A percentile compares a stretch with the other conserved stretches of the same genome.
phyloP scores from a whole-genome alignment of 2,797 vertebrate genomes.

The Synanceia verrucosa region DNA sequence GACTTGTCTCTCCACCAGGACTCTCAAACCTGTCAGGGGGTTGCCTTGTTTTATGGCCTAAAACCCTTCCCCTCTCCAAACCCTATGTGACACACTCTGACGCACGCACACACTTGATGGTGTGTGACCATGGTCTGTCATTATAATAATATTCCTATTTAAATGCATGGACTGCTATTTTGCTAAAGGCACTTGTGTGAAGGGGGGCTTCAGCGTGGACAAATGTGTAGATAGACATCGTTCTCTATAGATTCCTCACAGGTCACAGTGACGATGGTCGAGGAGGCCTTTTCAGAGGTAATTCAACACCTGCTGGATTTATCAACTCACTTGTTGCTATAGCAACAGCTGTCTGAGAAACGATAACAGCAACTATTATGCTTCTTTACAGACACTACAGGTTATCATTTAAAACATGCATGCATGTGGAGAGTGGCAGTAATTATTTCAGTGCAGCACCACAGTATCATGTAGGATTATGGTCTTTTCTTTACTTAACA shows the following conservation, averaged over 20 bases:
- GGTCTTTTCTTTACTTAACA: conserved; percentile 7
- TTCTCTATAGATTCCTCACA: conserved; percentile 28
- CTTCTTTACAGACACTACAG: neutral
- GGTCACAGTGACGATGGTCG: conserved; percentile 44
- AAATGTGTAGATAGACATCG: conserved; percentile 51
- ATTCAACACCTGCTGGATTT: conserved; percentile 36
- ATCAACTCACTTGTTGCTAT: conserved; percentile 15
- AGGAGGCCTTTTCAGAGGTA: conserved; percentile 30
- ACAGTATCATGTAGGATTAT: neutral
- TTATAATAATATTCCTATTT: conserved; percentile 98
- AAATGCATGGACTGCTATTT: conserved; percentile 95
- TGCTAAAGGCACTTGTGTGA: conserved; percentile 85
- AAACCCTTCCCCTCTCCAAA: conserved; percentile 36
- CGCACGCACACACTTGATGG: conserved; percentile 11
- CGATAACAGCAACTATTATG: neutral
- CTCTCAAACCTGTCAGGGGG: conserved; percentile 77
- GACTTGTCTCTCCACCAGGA: conserved; percentile 66
- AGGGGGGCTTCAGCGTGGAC: conserved; percentile 44
- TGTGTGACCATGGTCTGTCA: conserved; percentile 77
- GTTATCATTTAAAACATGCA: conserved; percentile 6
- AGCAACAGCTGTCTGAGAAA: conserved; percentile 30
- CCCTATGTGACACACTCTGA: conserved; percentile 32
- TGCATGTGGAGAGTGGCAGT: neutral
- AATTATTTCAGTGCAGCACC: neutral
- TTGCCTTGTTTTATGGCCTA: conserved; percentile 44